Conservation (phyloP, 2,888 invertebrate genomes). For the Scaptomyza reducta region DNA sequence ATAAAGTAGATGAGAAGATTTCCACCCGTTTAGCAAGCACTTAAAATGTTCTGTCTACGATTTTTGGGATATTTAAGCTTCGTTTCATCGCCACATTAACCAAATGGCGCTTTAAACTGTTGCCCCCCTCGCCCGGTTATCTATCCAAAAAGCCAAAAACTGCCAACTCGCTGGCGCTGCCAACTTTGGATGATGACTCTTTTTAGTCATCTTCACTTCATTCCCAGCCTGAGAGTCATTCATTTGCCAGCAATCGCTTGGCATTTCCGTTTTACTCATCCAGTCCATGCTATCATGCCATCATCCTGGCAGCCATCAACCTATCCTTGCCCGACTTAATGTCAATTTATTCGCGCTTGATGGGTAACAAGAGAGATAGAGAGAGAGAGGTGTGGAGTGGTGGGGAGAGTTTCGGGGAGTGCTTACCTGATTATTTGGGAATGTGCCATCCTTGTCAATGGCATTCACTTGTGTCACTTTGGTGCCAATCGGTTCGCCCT, state of each 20-base stretch:
- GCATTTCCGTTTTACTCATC: slow-evolving; percentile 48
- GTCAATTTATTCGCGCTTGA: slow-evolving; percentile 25
- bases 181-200: slow-evolving; percentile 12
- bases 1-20: not conserved
- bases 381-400: no score
- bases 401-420: not conserved
- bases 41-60: not conserved
- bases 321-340: not conserved
- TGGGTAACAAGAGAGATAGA: no score
- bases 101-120: slow-evolving; percentile 39
- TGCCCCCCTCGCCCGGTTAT: no score
- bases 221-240: slow-evolving; percentile 34
- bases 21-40: no score
- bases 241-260: slow-evolving; percentile 61
- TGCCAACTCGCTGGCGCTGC: slow-evolving; percentile 5
- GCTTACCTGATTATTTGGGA: slow-evolving; percentile 95
- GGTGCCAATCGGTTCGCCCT: slow-evolving; percentile 97
- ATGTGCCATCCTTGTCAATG: slow-evolving; percentile 97
- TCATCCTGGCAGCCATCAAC: not conserved
- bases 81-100: slow-evolving; percentile 33
- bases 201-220: slow-evolving; percentile 17
- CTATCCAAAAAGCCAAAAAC: not conserved
- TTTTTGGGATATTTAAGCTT: not conserved
- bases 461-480: slow-evolving; percentile 98
- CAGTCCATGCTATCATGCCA: no score